Conservation (phyloP, 2,888 invertebrate species). For the Perithous albicinctus region DNA sequence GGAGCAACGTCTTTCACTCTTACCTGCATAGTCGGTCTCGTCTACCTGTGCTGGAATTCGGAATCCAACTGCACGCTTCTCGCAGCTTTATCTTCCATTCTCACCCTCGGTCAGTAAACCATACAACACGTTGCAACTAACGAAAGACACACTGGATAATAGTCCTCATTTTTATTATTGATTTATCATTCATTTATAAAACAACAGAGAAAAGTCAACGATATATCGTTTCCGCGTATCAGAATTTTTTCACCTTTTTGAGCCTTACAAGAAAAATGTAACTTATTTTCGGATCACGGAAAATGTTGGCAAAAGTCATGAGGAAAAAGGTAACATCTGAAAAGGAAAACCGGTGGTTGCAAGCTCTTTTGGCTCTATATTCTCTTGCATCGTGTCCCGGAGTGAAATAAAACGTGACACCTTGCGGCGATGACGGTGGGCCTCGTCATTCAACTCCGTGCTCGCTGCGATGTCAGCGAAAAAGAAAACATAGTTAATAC, state of each 20-base stretch:
- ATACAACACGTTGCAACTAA: background rate
- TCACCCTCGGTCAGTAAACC: constrained; percentile 72
- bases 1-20: constrained; percentile 50
- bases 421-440: constrained; percentile 4
- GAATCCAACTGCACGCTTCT: constrained; percentile 54
- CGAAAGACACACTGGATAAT: background rate
- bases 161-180: too few relatives aligned
- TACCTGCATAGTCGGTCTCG: constrained; percentile 54
- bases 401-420: constrained; percentile 28
- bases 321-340: too few relatives aligned
- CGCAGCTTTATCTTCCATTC: constrained; percentile 55
- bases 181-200: too few relatives aligned
- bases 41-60: constrained; percentile 64
- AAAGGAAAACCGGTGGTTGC: too few relatives aligned
- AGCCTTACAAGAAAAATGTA: too few relatives aligned
- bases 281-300: too few relatives aligned
- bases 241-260: too few relatives aligned
- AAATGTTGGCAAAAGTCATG: too few relatives aligned
- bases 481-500: constrained; percentile 33
- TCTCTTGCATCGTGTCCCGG: background rate
- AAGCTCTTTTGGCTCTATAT: background rate
- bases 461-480: constrained; percentile 27
- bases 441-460: constrained; percentile 24
- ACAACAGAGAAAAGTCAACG: too few relatives aligned
- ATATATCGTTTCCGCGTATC: too few relatives aligned